Base-by-base conservation (phyloP, 2,797 vertebrate species). In the Micromesistius poutassou region DNA sequence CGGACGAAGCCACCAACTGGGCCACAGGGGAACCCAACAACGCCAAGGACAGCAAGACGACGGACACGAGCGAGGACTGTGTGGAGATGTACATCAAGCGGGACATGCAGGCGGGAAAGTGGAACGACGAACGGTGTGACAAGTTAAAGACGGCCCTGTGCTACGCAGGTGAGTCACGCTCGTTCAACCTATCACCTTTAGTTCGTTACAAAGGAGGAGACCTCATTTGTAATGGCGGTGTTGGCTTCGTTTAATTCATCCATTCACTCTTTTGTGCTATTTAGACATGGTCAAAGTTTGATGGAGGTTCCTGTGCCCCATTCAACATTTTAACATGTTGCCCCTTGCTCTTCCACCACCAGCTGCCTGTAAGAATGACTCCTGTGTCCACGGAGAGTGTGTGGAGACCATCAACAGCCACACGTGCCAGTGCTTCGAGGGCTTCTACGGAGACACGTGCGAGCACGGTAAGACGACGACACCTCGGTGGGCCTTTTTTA, bases 31-130 rank as follows among this genome's bases (percentile, higher is more conserved):
- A 96, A 79, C 95, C 95, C 6, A 96, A 95, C 76, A 93, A 94
- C 4, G 86, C 74, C 50, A 72, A 72, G 0, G 14, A 30, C 28
- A 40, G 0, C 0, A 0, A 5, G 7, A 0, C 0, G 0, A 0
- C 0, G 12, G 5, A 4, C 0, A 2, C 3, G 1, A 82, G 36
- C 1, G 93, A 96, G 76, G 94, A 95, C 40, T 96, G 95, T 78
- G 95, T 95, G 79, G 95, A 96, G 89, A 96, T 96, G 85, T 96
- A 96, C 83, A 87, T 95, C 4, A 87, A 95, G 82, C 90, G 93
- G 35, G 0, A 0, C 0, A 0, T 0, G 0, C 55, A 95, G 55
- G 0, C 70, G 0, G 93, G 93, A 38, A 95, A 89, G 84, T 95
- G 95, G 95, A 96, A 96, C 30, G 94, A 96, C 13, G 93, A 94